Conservation (phyloP, 2,888 invertebrate genomes). For the Cantharis rufa region DNA sequence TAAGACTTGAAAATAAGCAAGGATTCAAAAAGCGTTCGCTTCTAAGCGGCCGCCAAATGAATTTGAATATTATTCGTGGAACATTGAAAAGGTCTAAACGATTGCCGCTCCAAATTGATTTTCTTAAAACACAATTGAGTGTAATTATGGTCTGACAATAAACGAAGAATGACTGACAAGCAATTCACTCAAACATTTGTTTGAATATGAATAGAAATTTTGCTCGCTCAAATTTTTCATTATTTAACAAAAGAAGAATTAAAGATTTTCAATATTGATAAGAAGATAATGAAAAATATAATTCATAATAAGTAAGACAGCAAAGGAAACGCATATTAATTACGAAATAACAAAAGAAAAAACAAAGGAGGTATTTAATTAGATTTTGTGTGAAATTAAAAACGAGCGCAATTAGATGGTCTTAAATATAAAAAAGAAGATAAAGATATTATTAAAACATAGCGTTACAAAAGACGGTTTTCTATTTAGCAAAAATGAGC, state of each 20-base stretch:
- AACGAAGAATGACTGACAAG: conserved; percentile 4
- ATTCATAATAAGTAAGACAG: conserved; percentile 1
- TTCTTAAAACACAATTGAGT: conserved; percentile 10
- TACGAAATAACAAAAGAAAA: conserved; percentile 11
- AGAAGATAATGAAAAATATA: neutral
- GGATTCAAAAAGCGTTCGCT: neutral
- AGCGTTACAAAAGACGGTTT: conserved; percentile 19
- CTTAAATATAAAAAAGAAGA: conserved; percentile 15
- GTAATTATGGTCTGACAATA: conserved; percentile 11
- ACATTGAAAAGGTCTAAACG: conserved; percentile 7
- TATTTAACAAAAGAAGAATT: conserved; percentile 2
- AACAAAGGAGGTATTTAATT: conserved; percentile 13
- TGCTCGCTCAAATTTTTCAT: neutral
- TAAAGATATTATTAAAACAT: conserved; percentile 19
- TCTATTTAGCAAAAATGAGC: conserved; percentile 21
- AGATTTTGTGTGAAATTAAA: conserved; percentile 13
- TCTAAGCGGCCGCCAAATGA: neutral
- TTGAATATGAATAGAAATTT: neutral
- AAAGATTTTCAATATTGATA: conserved; percentile 1
- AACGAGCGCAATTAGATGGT: conserved; percentile 17
- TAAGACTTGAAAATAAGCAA: neutral
- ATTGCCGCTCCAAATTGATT: conserved; percentile 12
- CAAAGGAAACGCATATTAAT: conserved; percentile 11
- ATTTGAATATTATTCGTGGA: conserved; percentile 15
- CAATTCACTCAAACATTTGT: conserved; percentile 1